Percentiles rank a stretch among this genome's conserved stretches.
Conservation (phyloP, 1,140 invertebrate genomes). For the Leguminivora glycinivorella region DNA sequence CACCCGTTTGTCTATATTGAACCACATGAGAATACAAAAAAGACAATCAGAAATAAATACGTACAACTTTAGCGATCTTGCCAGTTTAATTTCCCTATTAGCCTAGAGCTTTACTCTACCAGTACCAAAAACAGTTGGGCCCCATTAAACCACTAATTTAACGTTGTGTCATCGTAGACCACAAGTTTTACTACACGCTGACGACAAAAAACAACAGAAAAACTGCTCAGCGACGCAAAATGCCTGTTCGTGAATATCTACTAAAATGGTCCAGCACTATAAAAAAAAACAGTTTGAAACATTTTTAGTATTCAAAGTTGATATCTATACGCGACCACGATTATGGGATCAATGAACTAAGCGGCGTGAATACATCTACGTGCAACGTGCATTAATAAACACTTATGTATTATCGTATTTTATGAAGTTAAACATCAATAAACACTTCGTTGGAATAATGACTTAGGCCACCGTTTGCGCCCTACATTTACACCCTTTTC, state of each 20-base stretch:
- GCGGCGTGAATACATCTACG: background rate
- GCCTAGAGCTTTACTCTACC: background rate
- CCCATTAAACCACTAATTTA: background rate
- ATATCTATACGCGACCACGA: background rate
- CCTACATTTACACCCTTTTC: background rate
- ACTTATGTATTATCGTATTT: conserved; percentile 1
- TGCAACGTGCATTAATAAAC: background rate
- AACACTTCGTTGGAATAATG: conserved; percentile 2
- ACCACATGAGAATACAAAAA: no score
- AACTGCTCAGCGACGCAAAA: background rate
- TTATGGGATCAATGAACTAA: conserved; percentile 3
- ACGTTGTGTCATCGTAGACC: background rate
- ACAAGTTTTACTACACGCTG: background rate
- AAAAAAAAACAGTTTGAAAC: background rate
- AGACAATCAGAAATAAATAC: no score
- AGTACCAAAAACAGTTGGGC: background rate
- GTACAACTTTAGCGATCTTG: no score
- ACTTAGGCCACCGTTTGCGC: background rate
- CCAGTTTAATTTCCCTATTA: no score
- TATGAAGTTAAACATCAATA: background rate
- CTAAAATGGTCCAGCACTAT: background rate
- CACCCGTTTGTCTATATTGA: no score
- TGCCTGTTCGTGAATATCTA: background rate
- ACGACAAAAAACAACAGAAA: background rate
- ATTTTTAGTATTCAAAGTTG: background rate